phyloP scores from a whole-genome alignment of 2,797 vertebrate genomes.

The Eospalax fontanierii region DNA sequence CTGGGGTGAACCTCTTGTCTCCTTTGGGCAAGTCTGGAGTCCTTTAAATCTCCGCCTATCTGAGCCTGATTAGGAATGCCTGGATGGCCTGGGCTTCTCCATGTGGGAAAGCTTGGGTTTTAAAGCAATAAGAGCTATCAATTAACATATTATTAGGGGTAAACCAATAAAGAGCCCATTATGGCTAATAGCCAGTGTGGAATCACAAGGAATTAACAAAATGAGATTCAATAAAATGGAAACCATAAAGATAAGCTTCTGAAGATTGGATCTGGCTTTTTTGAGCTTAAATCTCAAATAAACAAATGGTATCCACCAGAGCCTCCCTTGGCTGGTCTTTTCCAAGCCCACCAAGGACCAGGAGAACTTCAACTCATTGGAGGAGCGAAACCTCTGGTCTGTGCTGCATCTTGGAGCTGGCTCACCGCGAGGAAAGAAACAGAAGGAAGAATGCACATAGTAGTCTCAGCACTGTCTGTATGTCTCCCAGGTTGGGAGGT shows the following conservation, averaged over 20 bases:
- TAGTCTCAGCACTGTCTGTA: neutral
- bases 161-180: conserved; percentile 87
- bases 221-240: conserved; percentile 87
- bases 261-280: conserved; percentile 85
- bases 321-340: neutral
- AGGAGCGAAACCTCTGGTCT: neutral
- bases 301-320: conserved; percentile 70
- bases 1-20: neutral
- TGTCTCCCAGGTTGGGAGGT: neutral
- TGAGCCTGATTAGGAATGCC: conserved; percentile 57
- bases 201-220: conserved; percentile 88
- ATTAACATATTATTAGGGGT: conserved; percentile 84
- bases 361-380: neutral
- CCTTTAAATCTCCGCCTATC: neutral
- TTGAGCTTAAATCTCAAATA: conserved; percentile 77
- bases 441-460: too few species aligned
- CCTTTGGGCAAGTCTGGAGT: neutral
- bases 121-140: conserved; percentile 78
- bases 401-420: rapidly evolving
- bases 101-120: conserved; percentile 61
- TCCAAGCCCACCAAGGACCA: neutral
- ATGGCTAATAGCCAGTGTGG: conserved; percentile 84
- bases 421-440: neutral
- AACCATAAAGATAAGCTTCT: conserved; percentile 89
- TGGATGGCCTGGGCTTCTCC: conserved; percentile 71